A percentile compares a stretch with the other conserved stretches of the same genome.
Evolutionary conservation across 2,113 vertebrate genomes (phyloP).

Genomic region (Thunnus maccoyii): DNA sequence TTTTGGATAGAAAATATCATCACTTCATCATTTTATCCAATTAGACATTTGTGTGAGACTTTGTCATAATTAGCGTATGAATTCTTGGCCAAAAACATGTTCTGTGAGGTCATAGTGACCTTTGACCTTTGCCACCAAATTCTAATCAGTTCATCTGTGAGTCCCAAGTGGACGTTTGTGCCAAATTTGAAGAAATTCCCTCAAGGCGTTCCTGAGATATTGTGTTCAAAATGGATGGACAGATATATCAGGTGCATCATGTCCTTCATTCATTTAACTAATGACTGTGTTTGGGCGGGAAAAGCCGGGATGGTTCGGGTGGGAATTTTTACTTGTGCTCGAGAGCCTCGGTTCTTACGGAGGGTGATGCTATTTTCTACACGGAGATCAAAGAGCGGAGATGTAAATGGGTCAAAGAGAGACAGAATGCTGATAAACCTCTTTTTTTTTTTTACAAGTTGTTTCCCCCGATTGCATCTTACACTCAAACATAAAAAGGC

Average conservation of each 20-base stretch:
- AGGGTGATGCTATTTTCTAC: slow-evolving; percentile 34
- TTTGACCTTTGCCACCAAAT: too few species aligned
- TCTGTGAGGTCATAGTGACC: too few species aligned
- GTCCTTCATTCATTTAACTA: neutral
- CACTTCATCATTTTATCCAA: too few species aligned
- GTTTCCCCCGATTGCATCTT: neutral
- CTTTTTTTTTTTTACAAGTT: too few species aligned
- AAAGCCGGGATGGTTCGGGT: neutral
- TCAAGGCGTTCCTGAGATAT: too few species aligned
- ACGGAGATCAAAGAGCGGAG: slow-evolving; percentile 24
- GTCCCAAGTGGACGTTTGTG: too few species aligned
- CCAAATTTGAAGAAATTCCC: too few species aligned
- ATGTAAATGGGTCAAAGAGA: slow-evolving; percentile 39
- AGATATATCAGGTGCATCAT: neutral
- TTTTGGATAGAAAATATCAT: too few species aligned
- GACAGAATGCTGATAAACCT: slow-evolving; percentile 1
- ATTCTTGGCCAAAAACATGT: too few species aligned
- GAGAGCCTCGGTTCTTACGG: neutral
- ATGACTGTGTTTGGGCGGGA: neutral
- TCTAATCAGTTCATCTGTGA: too few species aligned
- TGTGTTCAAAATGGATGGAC: too few species aligned
- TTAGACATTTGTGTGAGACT: neutral
- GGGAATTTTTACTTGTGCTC: slow-evolving; percentile 9
- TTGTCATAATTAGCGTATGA: too few species aligned
- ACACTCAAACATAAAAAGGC: neutral